phyloP scores from a whole-genome alignment of 2,113 vertebrate species.

The Vidua macroura region DNA sequence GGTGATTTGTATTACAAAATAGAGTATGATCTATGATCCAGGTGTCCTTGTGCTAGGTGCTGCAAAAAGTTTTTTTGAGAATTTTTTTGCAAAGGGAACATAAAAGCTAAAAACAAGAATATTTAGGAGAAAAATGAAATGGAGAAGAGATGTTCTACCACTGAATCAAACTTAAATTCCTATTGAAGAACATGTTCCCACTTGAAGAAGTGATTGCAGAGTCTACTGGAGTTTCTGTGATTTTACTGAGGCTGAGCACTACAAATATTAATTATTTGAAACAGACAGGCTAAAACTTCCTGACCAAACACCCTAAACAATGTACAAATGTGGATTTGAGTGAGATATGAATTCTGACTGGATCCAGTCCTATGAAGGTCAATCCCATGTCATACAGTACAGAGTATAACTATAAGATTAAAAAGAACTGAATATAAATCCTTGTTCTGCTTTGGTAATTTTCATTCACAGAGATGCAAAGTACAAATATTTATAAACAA shows the following conservation, averaged over 20 bases:
- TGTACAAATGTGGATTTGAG: not conserved
- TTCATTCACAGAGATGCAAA: not conserved
- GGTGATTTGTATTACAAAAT: not conserved
- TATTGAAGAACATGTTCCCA: not conserved
- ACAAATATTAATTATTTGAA: not conserved
- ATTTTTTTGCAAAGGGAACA: not conserved
- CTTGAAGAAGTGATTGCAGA: not conserved
- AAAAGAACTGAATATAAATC: constrained; percentile 6
- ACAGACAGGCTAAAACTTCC: not conserved
- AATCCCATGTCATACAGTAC: not conserved
- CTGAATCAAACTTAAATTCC: not conserved
- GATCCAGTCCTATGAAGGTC: not conserved
- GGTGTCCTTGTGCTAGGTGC: not conserved
- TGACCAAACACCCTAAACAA: not conserved
- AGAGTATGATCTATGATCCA: not conserved
- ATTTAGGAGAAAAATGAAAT: not conserved
- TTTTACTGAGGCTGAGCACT: not conserved
- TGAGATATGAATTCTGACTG: constrained; percentile 1
- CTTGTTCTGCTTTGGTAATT: constrained; percentile 21
- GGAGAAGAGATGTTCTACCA: not conserved
- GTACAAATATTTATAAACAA: constrained; percentile 42
- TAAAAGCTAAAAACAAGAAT: not conserved
- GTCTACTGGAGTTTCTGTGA: not conserved
- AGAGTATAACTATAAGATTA: not conserved
- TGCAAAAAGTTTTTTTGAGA: not conserved